Conservation (phyloP, 2,888 invertebrate species). For the Chymomyza caudatula region DNA sequence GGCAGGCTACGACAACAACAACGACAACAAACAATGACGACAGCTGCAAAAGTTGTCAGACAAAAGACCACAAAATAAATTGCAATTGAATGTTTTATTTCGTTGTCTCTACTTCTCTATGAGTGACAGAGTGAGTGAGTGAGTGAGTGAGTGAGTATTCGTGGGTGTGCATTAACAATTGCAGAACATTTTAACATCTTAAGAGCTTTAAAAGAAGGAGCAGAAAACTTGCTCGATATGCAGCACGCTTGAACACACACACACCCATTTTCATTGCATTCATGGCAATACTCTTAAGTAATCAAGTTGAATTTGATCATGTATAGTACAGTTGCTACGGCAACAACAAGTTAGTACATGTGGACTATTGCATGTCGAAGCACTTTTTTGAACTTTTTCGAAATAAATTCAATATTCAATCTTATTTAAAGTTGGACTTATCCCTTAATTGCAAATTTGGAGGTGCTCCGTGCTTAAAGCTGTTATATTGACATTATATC, state of each 20-base stretch:
- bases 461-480: too few relatives aligned
- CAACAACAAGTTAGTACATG: background rate
- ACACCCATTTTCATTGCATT: background rate
- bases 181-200: background rate
- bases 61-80: conserved; percentile 35
- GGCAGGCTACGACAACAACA: background rate
- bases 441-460: too few relatives aligned
- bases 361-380: too few relatives aligned
- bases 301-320: background rate
- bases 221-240: background rate
- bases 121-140: background rate
- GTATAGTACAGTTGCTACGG: background rate
- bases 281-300: background rate
- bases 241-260: background rate
- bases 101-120: background rate
- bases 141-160: background rate
- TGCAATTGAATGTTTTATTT: conserved; percentile 38
- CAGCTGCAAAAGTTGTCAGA: conserved; percentile 5
- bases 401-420: too few relatives aligned
- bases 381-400: too few relatives aligned
- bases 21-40: background rate
- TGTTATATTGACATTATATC: too few relatives aligned
- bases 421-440: too few relatives aligned
- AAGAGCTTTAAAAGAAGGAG: background rate
- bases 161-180: background rate